A percentile compares a stretch with the other conserved stretches of the same genome.
phyloP scores from a whole-genome alignment of 2,113 vertebrate species.

The Thinocorus orbignyianus region DNA sequence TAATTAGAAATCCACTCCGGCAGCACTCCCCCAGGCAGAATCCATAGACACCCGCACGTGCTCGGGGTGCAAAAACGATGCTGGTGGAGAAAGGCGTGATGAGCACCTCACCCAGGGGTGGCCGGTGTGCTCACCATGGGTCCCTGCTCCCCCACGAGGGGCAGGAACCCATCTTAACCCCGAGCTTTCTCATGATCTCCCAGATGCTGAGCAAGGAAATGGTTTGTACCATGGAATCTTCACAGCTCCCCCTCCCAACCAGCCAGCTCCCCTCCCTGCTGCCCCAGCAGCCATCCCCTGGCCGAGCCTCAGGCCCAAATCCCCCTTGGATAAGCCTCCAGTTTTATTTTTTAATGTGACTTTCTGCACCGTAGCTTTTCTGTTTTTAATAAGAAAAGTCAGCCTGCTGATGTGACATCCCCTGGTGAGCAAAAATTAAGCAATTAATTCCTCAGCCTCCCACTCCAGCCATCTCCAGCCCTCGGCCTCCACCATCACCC shows the following conservation, averaged over 20 bases:
- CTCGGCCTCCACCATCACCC: not conserved
- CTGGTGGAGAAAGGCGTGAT: rapidly evolving
- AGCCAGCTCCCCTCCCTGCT: not conserved
- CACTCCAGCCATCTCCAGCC: not conserved
- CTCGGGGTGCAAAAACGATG: rapidly evolving
- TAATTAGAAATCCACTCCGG: not conserved
- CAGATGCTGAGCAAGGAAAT: not conserved
- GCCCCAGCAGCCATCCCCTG: not conserved
- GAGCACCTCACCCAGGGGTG: not conserved
- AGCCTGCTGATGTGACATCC: not conserved
- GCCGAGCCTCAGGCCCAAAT: not conserved
- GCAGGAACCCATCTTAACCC: not conserved
- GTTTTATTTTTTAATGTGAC: not conserved
- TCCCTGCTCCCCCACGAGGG: not conserved
- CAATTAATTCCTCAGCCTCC: not conserved
- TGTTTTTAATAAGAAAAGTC: not conserved
- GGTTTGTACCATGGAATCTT: not conserved
- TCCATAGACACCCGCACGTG: not conserved
- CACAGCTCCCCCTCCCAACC: not conserved
- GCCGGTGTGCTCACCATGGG: not conserved
- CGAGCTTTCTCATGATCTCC: constrained; percentile 10
- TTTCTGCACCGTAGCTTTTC: not conserved
- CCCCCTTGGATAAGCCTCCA: not conserved
- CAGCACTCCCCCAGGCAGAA: not conserved
- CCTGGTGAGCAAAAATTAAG: not conserved